phyloP scores from a whole-genome alignment of 2,113 vertebrate species.

The Serinus canaria region DNA sequence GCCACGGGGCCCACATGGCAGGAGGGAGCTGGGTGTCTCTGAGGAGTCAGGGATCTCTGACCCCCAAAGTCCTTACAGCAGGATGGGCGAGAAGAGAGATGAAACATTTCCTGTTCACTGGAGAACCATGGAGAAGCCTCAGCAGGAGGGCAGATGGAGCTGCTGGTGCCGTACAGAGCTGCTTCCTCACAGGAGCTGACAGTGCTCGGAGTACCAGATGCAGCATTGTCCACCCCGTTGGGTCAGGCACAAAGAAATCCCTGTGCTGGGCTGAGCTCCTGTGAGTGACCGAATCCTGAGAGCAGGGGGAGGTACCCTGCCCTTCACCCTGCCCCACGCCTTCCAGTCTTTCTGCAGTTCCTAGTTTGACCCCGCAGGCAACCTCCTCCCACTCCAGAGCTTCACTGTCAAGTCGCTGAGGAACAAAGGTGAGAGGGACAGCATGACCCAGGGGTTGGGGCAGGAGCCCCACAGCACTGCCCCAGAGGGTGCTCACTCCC shows the following conservation, averaged over 20 bases:
- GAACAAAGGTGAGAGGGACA: conserved; percentile 33
- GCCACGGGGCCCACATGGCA: not conserved
- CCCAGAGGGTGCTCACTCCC: not conserved
- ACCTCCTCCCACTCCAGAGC: conserved; percentile 82
- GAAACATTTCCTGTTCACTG: not conserved
- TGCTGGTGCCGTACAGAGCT: not conserved
- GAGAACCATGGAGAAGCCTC: not conserved
- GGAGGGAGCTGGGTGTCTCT: not conserved
- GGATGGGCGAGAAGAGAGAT: not conserved
- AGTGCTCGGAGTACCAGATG: not conserved
- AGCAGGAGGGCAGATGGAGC: not conserved
- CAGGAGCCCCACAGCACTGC: not conserved
- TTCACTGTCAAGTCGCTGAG: conserved; percentile 93
- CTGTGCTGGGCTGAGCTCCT: not conserved
- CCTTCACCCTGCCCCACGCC: not conserved
- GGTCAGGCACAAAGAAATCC: not conserved
- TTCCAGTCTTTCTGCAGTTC: conserved; percentile 11
- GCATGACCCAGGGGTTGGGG: not conserved
- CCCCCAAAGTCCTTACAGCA: not conserved
- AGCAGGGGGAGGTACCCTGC: not conserved
- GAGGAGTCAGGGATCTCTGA: not conserved
- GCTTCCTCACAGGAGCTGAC: not conserved
- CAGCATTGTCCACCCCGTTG: not conserved
- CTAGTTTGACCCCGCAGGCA: conserved; percentile 58
- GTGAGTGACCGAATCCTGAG: not conserved